These are phyloP conservation scores for Synergus laeviventris DNA, from an alignment of 2,888 invertebrate species.

Conservation along the genomic window DNA sequence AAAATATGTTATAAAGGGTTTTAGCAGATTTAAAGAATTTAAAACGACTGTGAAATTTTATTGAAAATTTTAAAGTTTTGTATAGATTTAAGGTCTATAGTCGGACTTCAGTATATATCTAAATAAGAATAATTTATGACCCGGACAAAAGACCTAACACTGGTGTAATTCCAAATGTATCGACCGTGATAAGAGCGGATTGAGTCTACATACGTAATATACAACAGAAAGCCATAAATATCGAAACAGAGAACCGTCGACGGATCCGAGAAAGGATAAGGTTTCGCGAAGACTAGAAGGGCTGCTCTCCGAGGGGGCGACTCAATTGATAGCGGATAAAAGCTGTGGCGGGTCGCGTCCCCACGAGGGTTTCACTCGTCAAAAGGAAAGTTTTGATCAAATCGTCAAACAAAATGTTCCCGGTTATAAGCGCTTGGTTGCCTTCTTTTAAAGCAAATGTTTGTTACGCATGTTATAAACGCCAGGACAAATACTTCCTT, in stretches of 20 bases:
- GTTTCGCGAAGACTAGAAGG: constrained; percentile 56
- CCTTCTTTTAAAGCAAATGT: constrained; percentile 39
- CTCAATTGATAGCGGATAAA: constrained; percentile 72
- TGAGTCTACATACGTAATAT: constrained; percentile 49
- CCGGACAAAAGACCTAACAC: constrained; percentile 11
- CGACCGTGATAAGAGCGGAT: constrained; percentile 38
- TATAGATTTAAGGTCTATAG: background rate
- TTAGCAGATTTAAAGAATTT: too few species aligned
- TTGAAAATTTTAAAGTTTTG: background rate
- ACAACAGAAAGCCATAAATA: constrained; percentile 66
- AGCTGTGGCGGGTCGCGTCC: constrained; percentile 55
- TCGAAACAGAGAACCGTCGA: constrained; percentile 66
- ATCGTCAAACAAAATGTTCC: constrained; percentile 48
- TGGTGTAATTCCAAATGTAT: constrained; percentile 41
- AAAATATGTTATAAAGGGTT: too few species aligned
- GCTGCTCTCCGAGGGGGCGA: constrained; percentile 59
- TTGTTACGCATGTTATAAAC: constrained; percentile 36
- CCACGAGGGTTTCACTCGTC: constrained; percentile 54
- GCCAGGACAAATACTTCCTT: constrained; percentile 26
- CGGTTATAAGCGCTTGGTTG: constrained; percentile 37
- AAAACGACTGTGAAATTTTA: too few species aligned
- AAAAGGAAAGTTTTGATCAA: constrained; percentile 56
- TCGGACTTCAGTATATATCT: background rate
- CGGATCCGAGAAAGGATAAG: constrained; percentile 62
- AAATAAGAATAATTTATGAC: constrained; percentile 7